phyloP scores from a whole-genome alignment of 1,140 invertebrate genomes.

The Periplaneta americana region DNA sequence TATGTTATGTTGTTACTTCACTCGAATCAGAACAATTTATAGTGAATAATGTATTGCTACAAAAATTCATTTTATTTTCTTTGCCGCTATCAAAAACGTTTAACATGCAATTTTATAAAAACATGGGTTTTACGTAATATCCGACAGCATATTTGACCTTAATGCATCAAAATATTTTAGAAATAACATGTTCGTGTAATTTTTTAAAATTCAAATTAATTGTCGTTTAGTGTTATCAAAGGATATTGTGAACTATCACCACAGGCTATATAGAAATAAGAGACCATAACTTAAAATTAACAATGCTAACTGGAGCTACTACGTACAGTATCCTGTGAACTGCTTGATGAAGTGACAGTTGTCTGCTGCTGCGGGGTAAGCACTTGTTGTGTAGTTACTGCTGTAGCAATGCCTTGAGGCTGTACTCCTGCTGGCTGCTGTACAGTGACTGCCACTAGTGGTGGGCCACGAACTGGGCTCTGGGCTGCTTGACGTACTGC shows the following conservation, averaged over 20 bases:
- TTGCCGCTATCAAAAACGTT: no score
- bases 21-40: no score
- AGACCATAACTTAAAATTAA: not conserved
- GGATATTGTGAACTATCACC: no score
- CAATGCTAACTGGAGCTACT: not conserved
- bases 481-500: constrained; percentile 19
- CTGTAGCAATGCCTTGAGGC: not conserved
- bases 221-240: no score
- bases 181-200: not conserved
- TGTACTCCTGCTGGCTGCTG: constrained; percentile 19
- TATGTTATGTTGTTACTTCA: no score
- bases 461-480: constrained; percentile 25
- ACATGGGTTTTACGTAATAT: no score
- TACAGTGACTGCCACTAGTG: constrained; percentile 27
- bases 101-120: no score
- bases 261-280: not conserved
- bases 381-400: not conserved
- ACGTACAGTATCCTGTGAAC: not conserved
- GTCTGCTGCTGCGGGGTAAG: not conserved
- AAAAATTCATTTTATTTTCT: no score
- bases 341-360: not conserved
- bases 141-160: no score
- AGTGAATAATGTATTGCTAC: no score
- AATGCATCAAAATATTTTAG: not conserved
- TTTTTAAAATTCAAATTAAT: not conserved